Conservation (phyloP, 2,113 vertebrate species). For the Lucifuga dentata region DNA sequence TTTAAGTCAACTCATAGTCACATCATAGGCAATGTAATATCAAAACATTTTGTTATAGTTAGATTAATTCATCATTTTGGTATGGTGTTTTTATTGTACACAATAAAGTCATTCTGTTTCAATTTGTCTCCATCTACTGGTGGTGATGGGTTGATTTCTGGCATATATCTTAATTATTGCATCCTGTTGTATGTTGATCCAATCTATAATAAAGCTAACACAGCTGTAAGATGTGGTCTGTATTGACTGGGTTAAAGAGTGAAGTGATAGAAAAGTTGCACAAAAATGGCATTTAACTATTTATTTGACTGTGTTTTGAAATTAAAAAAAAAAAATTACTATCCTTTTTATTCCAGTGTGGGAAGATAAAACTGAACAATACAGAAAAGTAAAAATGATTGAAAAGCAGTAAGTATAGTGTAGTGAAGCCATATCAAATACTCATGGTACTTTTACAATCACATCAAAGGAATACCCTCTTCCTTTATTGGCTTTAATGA, state of each 20-base stretch:
- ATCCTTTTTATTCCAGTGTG: too few relatives aligned
- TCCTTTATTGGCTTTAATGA: conserved; percentile 16
- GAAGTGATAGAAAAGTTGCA: too few relatives aligned
- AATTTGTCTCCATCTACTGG: conserved; percentile 36
- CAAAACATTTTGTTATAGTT: not conserved
- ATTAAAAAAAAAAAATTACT: too few relatives aligned
- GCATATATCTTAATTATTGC: not conserved
- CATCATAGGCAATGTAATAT: not conserved
- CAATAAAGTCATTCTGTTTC: not conserved
- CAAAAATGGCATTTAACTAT: too few relatives aligned
- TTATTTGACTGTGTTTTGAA: too few relatives aligned
- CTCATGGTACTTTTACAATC: too few relatives aligned
- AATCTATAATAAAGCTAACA: too few relatives aligned
- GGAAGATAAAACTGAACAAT: not conserved
- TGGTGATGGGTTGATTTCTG: not conserved
- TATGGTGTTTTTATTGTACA: not conserved
- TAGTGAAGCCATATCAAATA: not conserved
- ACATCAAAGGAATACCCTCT: not conserved
- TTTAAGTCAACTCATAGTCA: too few relatives aligned
- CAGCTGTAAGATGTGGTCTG: too few relatives aligned
- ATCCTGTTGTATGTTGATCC: too few relatives aligned
- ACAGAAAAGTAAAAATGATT: not conserved
- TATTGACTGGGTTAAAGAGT: too few relatives aligned
- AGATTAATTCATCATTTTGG: not conserved
- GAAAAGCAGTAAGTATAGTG: not conserved